Base-by-base conservation (phyloP, 2,888 invertebrate genomes). In the Aproaerema taeniolella region DNA sequence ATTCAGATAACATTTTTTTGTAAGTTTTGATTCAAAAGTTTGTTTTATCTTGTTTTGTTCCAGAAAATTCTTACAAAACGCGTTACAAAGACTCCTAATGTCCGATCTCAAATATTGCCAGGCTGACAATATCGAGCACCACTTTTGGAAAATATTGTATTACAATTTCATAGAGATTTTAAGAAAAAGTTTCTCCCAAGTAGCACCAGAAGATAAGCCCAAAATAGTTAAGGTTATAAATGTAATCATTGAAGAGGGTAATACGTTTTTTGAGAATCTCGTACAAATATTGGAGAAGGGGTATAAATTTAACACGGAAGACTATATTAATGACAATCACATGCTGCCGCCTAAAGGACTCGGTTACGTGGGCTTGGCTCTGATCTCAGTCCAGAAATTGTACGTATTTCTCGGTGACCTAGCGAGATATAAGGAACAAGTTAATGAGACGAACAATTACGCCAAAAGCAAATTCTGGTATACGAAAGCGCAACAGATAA, bases 331-430 rank as follows among this genome's bases (percentile, higher is more conserved):
- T 33, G 88, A 88, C 55, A 90, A 89, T 61, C 85, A 86, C 59
- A 70, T 88, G 49, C 65, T 88, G 46, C 83, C 89, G 24, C 88
- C 91, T 11, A 90, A 93, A 72, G 90, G 91, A 4, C 71, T 90
- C 45, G 90, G 92, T 6, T 89, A 89, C 53, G 87, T 92, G 25
- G 91, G 92, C 10, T 82, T 96, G 49, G 95, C 95, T 2, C 88
- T 96, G 68, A 89, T 96, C 52, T 93, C 95, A 41, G 92, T 93
- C 2, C 98, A 98, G 76, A 95, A 97, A 58, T 86, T 96, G 49
- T 93, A 94, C 55, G 89, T 98, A 35, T 96, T 93, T 65, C 88
- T 98, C 57, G 99, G 99, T 1, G 98, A 99, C 78, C 88, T 99
- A 57, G 93, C 95, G 9, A 89, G 98, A 43, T 99, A 99, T 77